Conservation (phyloP, 2,797 vertebrate genomes). For the Fringilla coelebs region DNA sequence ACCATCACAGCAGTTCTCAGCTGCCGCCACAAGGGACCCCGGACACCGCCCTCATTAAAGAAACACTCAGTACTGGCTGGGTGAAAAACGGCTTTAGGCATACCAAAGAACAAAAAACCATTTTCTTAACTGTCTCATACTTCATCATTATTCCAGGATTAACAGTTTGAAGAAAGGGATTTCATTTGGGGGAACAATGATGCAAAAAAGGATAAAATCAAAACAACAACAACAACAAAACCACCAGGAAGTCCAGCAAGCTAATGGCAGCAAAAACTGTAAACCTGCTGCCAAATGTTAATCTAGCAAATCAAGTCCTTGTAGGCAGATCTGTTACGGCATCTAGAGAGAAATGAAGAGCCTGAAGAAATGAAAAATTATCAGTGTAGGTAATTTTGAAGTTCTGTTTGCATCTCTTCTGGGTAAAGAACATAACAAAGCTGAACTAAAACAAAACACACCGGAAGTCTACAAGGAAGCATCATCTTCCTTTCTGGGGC, state of each 20-base stretch:
- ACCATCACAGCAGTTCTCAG: not conserved
- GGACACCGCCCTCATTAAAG: not conserved
- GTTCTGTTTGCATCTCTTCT: not conserved
- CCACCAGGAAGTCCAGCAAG: not conserved
- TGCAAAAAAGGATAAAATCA: not conserved
- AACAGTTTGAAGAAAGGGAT: not conserved
- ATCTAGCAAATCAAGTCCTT: not conserved
- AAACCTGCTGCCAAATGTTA: not conserved
- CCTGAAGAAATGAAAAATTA: not conserved
- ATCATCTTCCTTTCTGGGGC: not conserved
- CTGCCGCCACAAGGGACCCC: not conserved
- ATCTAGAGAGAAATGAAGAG: not conserved
- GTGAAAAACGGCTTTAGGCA: not conserved
- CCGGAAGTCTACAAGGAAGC: not conserved
- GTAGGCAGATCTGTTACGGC: not conserved
- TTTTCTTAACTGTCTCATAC: not conserved
- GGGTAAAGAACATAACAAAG: not conserved
- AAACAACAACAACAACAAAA: not conserved
- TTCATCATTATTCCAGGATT: not conserved
- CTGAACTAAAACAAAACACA: not conserved
- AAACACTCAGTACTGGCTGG: not conserved
- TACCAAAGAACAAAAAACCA: not conserved
- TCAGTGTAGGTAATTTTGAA: not conserved
- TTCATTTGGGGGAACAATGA: accelerated
- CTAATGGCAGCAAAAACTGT: not conserved